phyloP scores from a whole-genome alignment of 1,140 invertebrate species.

The Anastrepha ludens region DNA sequence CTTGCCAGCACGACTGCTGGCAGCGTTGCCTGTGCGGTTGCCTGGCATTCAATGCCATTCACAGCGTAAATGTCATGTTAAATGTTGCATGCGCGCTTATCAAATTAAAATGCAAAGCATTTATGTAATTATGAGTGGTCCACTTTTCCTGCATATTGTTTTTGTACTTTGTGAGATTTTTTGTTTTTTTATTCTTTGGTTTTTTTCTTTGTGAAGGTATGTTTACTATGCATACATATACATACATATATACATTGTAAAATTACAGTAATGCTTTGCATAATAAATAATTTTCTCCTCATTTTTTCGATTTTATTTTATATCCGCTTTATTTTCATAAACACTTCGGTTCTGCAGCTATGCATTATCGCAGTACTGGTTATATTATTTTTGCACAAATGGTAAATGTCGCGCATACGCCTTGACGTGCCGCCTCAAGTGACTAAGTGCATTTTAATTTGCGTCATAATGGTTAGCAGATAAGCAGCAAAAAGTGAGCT shows the following conservation, averaged over 20 bases:
- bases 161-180: not conserved
- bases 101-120: conserved; percentile 48
- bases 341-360: not conserved
- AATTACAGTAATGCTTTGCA: conserved; percentile 25
- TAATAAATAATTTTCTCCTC: not conserved
- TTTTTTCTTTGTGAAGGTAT: not conserved
- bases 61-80: conserved; percentile 44
- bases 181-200: not conserved
- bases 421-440: conserved; percentile 19
- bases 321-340: not conserved
- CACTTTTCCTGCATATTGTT: not conserved
- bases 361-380: not conserved
- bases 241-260: conserved; percentile 13
- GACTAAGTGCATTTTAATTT: conserved; percentile 37
- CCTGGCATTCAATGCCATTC: conserved; percentile 43
- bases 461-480: conserved; percentile 15
- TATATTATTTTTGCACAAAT: no score
- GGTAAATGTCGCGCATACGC: conserved; percentile 29
- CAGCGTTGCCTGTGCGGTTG: not conserved
- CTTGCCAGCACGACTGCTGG: not conserved
- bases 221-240: not conserved
- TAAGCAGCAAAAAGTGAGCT: not conserved
- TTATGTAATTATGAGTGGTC: conserved; percentile 31
- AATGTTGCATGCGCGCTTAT: conserved; percentile 34
- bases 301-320: not conserved